Evolutionary conservation across 2,113 vertebrate species (phyloP).

Genomic region (Diglossa brunneiventris): DNA sequence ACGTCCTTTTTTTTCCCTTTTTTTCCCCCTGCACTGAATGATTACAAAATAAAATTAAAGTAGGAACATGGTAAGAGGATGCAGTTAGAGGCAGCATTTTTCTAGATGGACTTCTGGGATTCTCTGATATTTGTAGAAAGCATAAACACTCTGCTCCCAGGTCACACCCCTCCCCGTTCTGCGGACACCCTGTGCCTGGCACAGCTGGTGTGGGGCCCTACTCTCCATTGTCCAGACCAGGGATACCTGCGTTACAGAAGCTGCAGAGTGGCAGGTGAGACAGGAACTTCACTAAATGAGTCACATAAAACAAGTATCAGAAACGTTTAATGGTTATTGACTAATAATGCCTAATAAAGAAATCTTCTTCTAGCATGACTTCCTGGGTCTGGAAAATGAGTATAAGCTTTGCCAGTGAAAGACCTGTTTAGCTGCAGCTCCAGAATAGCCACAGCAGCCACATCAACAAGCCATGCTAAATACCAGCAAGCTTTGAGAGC

Average conservation of each 20-base stretch:
- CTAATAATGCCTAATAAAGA: neutral
- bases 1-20: neutral
- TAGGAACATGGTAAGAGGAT: neutral
- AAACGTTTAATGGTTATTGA: neutral
- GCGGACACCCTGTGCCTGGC: neutral
- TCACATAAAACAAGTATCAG: neutral
- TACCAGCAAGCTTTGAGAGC: neutral
- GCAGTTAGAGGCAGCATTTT: neutral
- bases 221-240: neutral
- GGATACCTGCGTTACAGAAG: neutral
- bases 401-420: neutral
- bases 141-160: neutral
- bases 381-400: neutral
- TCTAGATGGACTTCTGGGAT: neutral
- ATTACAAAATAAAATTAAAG: neutral
- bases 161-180: neutral
- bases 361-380: neutral
- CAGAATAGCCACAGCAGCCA: neutral
- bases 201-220: neutral
- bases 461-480: neutral
- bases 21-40: neutral
- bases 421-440: neutral
- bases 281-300: neutral
- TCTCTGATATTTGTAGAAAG: neutral
- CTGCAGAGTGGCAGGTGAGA: neutral